Evolutionary conservation across 2,888 invertebrate genomes (phyloP), one percentile per base, ranked within the genome.

Genomic region (Ormyrus thymus): DNA sequence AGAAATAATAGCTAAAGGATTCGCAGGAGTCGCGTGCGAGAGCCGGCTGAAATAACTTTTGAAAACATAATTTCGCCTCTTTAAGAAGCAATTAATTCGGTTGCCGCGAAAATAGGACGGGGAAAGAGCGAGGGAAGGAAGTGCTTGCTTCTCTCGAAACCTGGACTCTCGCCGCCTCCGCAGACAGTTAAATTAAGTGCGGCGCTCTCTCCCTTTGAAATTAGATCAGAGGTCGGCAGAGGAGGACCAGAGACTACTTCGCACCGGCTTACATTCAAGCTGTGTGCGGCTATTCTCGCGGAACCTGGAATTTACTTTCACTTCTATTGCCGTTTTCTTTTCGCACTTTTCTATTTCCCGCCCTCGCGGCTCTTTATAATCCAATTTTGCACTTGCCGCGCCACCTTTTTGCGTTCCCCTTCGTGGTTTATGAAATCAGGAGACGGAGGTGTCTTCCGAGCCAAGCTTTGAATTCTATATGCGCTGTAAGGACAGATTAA

Each of bases 71-170:
- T 89, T 88, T 84, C 83, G 84, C 84, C 87, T 87, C 84, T 86
- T 87, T 86, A 87, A 87, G 88, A 86, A 87, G 87, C 87, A 88
- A 89, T 88, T 89, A 88, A 89, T 88, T 87, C 82, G 83, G 82
- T 86, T 84, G 86, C 84, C 86, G 13, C 10, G 45, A 11, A 59
- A 65, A 71, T 29, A 65, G 48, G 78, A 56, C 45, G 46, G 73
- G 61, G 68, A 66, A 79, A 55, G 73, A 81, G 76, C 76, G 53
- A 70, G 68, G 77, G 79, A 29, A 70, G 75, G 64, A 71, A 78
- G 80, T 66, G 50, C 61, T 13, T 45, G 4, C 58, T 46, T n/a
- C 7, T 29, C 9, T 7, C 8, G 56, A 29, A 29, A 29, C 29
- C 29, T 29, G 29, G 29, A 29, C 29, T 29, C 29, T 29, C 29